A percentile compares a stretch with the other conserved stretches of the same genome.
Evolutionary conservation across 2,113 vertebrate genomes (phyloP).

Genomic region (Carassius auratus): DNA sequence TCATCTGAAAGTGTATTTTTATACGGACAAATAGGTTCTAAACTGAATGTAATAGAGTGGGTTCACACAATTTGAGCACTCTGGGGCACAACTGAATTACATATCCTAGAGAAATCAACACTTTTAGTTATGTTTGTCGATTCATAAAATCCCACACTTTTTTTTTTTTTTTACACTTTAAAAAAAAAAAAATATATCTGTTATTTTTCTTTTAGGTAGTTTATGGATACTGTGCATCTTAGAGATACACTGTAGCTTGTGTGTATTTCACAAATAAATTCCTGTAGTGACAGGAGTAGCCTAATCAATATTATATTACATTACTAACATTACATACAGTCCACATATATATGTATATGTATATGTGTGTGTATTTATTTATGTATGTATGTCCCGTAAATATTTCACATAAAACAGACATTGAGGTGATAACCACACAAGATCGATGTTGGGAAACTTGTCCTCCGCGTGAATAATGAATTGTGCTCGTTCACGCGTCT

Average conservation of each 20-base stretch:
- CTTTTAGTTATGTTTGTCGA: neutral
- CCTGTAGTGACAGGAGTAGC: neutral
- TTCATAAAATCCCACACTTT: neutral
- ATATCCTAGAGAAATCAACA: too few relatives aligned
- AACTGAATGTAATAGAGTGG: neutral
- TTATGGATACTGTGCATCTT: neutral
- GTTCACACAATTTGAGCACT: neutral
- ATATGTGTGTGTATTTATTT: too few relatives aligned
- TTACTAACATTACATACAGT: neutral
- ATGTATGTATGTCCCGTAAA: neutral
- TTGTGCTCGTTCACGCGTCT: conserved; percentile 58
- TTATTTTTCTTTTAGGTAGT: neutral
- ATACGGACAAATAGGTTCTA: neutral
- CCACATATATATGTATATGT: too few relatives aligned
- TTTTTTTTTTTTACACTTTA: too few relatives aligned
- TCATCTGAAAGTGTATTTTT: neutral
- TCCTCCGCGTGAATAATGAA: conserved; percentile 57
- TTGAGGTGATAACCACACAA: neutral
- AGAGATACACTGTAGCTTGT: neutral
- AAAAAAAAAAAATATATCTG: too few relatives aligned
- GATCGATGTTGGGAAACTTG: conserved; percentile 23
- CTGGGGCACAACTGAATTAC: neutral
- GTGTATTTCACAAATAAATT: neutral
- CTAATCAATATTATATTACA: neutral
- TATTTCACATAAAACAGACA: neutral